A percentile compares a stretch with the other conserved stretches of the same genome.
Evolutionary conservation across 2,888 invertebrate species (phyloP).

Genomic region (Caradrina kadenii): DNA sequence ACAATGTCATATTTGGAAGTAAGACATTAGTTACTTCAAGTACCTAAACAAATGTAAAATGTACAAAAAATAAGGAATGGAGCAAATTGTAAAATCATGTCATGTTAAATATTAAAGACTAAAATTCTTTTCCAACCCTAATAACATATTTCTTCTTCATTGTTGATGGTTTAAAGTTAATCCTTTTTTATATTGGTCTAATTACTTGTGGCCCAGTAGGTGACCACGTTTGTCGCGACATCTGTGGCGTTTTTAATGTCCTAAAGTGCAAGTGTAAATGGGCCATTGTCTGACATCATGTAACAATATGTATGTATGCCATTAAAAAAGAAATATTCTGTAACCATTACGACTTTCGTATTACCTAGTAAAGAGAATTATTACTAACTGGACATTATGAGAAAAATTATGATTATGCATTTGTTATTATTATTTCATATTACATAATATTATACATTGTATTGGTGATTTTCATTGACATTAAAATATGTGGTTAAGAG

Average conservation of each 20-base stretch:
- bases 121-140: conserved; percentile 35
- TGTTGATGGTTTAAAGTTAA: no score
- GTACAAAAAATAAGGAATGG: conserved; percentile 27
- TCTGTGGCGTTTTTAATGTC: no score
- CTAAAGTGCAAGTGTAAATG: no score
- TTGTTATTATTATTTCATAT: conserved; percentile 6
- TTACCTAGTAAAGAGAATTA: conserved; percentile 1
- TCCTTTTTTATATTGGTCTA: no score
- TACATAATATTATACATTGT: not conserved
- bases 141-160: not conserved
- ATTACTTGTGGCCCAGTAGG: no score
- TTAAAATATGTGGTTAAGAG: not conserved
- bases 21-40: conserved; percentile 37
- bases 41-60: conserved; percentile 36
- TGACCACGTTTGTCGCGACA: no score
- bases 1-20: conserved; percentile 14
- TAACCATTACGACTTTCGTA: conserved; percentile 2
- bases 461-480: conserved; percentile 1
- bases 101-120: conserved; percentile 16
- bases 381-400: conserved; percentile 7
- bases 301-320: not conserved
- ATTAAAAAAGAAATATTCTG: not conserved
- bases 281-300: no score
- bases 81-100: conserved; percentile 27
- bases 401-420: not conserved